Evolutionary conservation across 2,888 invertebrate species (phyloP).

Genomic region (Apodemia zela): DNA sequence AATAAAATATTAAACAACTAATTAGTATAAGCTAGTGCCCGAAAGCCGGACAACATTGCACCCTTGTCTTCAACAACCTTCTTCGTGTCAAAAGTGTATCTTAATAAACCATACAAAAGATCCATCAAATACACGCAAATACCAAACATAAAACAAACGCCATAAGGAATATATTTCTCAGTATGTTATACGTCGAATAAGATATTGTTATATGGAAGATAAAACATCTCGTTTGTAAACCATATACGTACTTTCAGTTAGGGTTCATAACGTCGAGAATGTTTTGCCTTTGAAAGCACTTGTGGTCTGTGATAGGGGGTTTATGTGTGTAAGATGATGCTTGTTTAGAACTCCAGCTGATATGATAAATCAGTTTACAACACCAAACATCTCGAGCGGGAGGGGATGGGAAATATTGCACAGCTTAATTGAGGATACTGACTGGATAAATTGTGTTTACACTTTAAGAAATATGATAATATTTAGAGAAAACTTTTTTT

Average conservation of each 20-base stretch:
- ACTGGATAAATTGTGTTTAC: constrained; percentile 14
- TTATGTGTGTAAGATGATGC: constrained; percentile 79
- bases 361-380: constrained; percentile 79
- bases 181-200: constrained; percentile 33
- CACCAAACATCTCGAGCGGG: constrained; percentile 67
- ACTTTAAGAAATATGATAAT: constrained; percentile 11
- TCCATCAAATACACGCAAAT: constrained; percentile 26
- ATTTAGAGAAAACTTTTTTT: background rate
- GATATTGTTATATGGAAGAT: constrained; percentile 15
- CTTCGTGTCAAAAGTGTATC: constrained; percentile 40
- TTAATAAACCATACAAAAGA: constrained; percentile 25
- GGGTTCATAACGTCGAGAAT: constrained; percentile 67
- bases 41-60: constrained; percentile 77
- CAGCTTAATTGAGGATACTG: constrained; percentile 41
- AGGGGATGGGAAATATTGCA: constrained; percentile 52
- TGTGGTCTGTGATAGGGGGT: constrained; percentile 63
- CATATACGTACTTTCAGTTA: constrained; percentile 51
- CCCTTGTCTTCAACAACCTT: constrained; percentile 69
- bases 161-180: constrained; percentile 39
- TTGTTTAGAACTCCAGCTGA: constrained; percentile 72
- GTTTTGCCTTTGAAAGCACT: constrained; percentile 47
- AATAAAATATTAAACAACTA: constrained; percentile 55
- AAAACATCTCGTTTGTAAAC: constrained; percentile 25
- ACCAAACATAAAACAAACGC: constrained; percentile 35
- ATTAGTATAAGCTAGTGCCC: constrained; percentile 66